A percentile compares a stretch with the other conserved stretches of the same genome.
phyloP scores from a whole-genome alignment of 35 echinoderm and acorn worm genomes.

The Ophiothrix spiculata region DNA sequence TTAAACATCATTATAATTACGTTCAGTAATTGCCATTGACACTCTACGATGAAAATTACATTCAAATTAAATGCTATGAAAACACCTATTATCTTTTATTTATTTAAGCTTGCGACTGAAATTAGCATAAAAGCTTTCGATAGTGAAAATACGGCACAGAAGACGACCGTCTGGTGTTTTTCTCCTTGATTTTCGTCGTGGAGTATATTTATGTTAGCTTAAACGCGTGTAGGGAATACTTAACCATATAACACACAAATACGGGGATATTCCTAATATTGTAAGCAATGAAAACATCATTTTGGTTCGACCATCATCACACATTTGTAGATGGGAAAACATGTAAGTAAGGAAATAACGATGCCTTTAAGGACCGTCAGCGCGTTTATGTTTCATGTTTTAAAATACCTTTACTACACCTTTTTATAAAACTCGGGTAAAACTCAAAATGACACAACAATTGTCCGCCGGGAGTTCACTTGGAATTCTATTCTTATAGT shows the following conservation, averaged over 20 bases:
- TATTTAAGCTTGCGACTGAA: not conserved
- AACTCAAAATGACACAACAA: too few relatives aligned
- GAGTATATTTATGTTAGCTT: not conserved
- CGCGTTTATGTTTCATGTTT: too few relatives aligned
- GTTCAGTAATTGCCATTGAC: not conserved
- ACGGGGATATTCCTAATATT: not conserved
- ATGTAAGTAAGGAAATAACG: too few relatives aligned
- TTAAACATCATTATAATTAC: too few relatives aligned
- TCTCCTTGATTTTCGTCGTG: not conserved
- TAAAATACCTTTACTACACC: too few relatives aligned
- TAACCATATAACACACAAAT: not conserved
- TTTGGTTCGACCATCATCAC: too few relatives aligned
- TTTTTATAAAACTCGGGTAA: too few relatives aligned
- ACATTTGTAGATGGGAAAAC: too few relatives aligned
- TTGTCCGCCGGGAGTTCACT: too few relatives aligned
- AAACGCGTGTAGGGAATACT: not conserved
- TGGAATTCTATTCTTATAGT: too few relatives aligned
- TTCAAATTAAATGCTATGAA: not conserved
- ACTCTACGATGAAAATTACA: not conserved
- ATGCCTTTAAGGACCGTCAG: too few relatives aligned
- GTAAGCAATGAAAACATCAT: not conserved
- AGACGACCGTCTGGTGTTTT: not conserved
- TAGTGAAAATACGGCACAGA: not conserved
- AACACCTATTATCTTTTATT: not conserved
- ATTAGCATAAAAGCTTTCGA: not conserved